These are phyloP conservation scores for Pseudanteris insignis DNA, from an alignment of 2,888 invertebrate species.

Conservation along the genomic window DNA sequence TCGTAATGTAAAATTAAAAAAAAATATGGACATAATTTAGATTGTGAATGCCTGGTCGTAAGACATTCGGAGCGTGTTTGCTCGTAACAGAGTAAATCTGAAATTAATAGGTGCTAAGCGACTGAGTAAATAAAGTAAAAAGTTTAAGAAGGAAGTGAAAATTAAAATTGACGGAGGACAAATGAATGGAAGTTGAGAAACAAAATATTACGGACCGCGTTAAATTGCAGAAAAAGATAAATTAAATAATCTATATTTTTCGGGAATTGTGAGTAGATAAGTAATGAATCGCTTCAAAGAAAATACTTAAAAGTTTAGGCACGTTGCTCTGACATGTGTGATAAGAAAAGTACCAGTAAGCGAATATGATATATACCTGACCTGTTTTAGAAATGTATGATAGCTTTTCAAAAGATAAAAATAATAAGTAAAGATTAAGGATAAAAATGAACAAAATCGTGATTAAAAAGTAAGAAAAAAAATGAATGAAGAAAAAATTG, in stretches of 20 bases:
- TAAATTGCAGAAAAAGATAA: slow-evolving; percentile 29
- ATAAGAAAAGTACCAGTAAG: slow-evolving; percentile 40
- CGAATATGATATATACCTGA: slow-evolving; percentile 43
- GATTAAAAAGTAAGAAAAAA: neutral
- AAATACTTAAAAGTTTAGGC: slow-evolving; percentile 40
- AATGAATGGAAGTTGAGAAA: slow-evolving; percentile 13
- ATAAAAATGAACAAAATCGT: too few species aligned
- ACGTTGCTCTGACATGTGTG: slow-evolving; percentile 39
- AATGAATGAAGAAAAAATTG: slow-evolving; percentile 10
- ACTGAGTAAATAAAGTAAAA: neutral
- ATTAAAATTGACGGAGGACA: too few species aligned
- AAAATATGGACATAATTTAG: neutral
- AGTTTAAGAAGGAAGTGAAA: too few species aligned
- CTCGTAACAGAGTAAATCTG: slow-evolving; percentile 56
- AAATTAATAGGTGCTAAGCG: slow-evolving; percentile 61
- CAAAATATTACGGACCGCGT: slow-evolving; percentile 24
- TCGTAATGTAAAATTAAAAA: neutral
- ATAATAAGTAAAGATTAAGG: slow-evolving; percentile 6
- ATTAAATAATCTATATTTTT: slow-evolving; percentile 41
- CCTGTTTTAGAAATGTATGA: slow-evolving; percentile 34
- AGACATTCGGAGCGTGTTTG: slow-evolving; percentile 46
- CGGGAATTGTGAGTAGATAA: slow-evolving; percentile 33
- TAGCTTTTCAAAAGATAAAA: slow-evolving; percentile 24
- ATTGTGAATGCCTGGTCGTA: neutral
- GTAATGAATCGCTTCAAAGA: slow-evolving; percentile 41